Evolutionary conservation across 2,113 vertebrate genomes (phyloP), one percentile per base, ranked within the genome.

Genomic region (Urocitellus parryii): DNA sequence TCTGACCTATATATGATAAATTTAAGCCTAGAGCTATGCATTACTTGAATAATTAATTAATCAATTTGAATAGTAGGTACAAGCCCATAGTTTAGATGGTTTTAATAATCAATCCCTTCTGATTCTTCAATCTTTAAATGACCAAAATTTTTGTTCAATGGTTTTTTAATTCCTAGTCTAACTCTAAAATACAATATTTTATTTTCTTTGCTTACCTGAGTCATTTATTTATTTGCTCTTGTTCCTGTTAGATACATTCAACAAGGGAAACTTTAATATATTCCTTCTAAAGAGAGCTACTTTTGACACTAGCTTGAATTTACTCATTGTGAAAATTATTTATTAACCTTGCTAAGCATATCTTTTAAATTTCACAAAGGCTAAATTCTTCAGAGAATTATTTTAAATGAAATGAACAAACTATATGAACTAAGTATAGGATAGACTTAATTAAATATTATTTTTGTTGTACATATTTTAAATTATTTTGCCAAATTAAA

Each of bases 401-500:
- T 86, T 97, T 83, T 83, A 95, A 95, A 87, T 27, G 29, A 94
- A 96, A 12, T 63, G 58, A 94, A 79, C 12, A 88, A 32, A 51
- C 48, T 93, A 95, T 80, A 93, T 87, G 61, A 68, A 95, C 32
- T 81, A 94, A 97, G 80, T 80, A 74, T 42, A 77, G 37, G 17
- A 13, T 51, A 58, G 18, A 85, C 67, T 88, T 91, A 84, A 70
- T 88, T 91, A 84, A 70, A 10, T 37, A 87, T 88, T 92, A 70
- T 74, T 94, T 78, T 93, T 95, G 53, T 48, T 83, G n/a, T 61
- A 18, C 76, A 22, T 88, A 25, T 90, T 96, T 97, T 70, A 77
- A 76, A 90, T 90, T 89, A 73, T 61, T 74, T 97, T 97, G 94
- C 37, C 34, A 79, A 37, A 32, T 42, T 92, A 53, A 90, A 93